These are phyloP conservation scores for Coreoperca whiteheadi DNA, from an alignment of 2,113 vertebrate species.

Conservation along the genomic window DNA sequence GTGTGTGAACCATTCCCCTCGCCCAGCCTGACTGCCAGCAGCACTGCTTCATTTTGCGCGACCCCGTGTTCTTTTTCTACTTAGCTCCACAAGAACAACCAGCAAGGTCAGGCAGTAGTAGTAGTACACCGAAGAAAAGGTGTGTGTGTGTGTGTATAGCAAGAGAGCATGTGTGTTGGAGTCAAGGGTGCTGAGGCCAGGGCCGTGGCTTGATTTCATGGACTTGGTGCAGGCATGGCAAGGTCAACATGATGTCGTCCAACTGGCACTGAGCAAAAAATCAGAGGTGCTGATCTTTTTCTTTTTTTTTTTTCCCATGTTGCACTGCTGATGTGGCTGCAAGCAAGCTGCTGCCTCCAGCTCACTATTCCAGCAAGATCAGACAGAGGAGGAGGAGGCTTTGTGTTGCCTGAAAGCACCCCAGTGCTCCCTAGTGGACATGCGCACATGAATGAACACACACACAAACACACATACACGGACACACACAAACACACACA, in stretches of 20 bases:
- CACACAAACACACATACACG: constrained; percentile 13
- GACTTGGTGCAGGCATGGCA: constrained; percentile 59
- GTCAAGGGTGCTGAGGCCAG: constrained; percentile 46
- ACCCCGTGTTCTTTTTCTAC: constrained; percentile 52
- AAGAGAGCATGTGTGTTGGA: constrained; percentile 32
- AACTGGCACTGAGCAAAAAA: constrained; percentile 72
- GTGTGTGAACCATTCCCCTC: constrained; percentile 28
- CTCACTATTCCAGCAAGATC: constrained; percentile 56
- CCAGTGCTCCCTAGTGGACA: constrained; percentile 73
- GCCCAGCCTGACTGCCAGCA: constrained; percentile 19
- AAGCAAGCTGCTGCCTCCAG: constrained; percentile 45
- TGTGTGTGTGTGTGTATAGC: constrained; percentile 4
- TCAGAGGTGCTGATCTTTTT: constrained; percentile 50
- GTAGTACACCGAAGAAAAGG: constrained; percentile 27
- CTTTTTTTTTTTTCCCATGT: neutral
- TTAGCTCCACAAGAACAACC: constrained; percentile 48
- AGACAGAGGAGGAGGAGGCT: constrained; percentile 34
- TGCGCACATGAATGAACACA: constrained; percentile 44
- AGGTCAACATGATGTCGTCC: constrained; percentile 71
- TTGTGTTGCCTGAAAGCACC: constrained; percentile 62
- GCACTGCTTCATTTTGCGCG: constrained; percentile 1
- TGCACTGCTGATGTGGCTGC: constrained; percentile 57
- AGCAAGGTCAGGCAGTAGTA: constrained; percentile 55
- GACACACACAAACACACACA: constrained; percentile 3
- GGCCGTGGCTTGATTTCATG: constrained; percentile 62